These are phyloP conservation scores for Ondatra zibethicus DNA, from an alignment of 2,113 vertebrate species.

Conservation along the genomic window DNA sequence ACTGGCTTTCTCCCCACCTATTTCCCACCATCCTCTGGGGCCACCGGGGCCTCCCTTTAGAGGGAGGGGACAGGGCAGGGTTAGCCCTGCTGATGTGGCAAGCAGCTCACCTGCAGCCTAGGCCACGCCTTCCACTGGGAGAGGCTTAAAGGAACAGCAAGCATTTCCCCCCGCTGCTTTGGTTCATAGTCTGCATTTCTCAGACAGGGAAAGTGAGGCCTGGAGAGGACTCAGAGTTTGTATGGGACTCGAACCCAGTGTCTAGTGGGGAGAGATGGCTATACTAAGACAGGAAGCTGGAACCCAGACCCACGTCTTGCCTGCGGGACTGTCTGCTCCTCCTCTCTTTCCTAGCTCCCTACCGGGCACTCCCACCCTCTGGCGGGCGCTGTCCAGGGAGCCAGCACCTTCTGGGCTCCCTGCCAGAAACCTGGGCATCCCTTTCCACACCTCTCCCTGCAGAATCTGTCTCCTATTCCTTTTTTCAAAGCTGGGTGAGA, in stretches of 20 bases:
- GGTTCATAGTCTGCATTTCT: background rate
- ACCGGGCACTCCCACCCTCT: background rate
- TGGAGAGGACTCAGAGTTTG: background rate
- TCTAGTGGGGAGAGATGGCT: background rate
- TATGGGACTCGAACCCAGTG: background rate
- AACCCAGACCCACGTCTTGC: background rate
- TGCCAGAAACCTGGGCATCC: conserved; percentile 24
- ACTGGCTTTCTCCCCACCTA: conserved; percentile 55
- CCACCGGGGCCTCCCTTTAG: conserved; percentile 60
- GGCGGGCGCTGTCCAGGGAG: background rate
- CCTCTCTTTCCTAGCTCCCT: background rate
- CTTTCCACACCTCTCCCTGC: background rate
- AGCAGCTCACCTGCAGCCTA: conserved; percentile 54
- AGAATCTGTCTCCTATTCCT: background rate
- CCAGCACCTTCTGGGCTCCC: background rate
- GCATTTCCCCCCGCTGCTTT: fast-evolving
- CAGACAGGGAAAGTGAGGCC: background rate
- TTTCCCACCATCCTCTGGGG: conserved; percentile 75
- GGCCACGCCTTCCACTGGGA: conserved; percentile 49
- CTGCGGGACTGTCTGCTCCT: background rate
- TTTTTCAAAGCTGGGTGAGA: background rate
- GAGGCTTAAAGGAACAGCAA: conserved; percentile 60
- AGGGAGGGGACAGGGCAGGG: conserved; percentile 23
- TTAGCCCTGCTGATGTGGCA: conserved; percentile 68
- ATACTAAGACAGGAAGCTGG: background rate